Evolutionary conservation across 2,888 invertebrate species (phyloP), one percentile per base, ranked within the genome.

Genomic region (Orchesella flavescens): DNA sequence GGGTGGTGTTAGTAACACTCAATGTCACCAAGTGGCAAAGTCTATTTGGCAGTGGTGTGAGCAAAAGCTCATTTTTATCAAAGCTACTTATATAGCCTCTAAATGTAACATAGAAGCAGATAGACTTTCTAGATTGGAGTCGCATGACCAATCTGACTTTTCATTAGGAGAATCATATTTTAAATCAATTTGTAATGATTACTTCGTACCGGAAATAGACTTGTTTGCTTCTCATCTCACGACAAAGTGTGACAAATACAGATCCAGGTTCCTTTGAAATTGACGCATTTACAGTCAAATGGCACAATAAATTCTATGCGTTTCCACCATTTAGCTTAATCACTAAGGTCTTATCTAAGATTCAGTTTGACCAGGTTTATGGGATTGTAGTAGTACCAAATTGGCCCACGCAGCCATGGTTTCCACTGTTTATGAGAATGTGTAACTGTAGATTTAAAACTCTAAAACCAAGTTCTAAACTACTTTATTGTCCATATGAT

Each of bases 1-100:
- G 21, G 79, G 84, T 23, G 76, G 82, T 15, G 44, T 68, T 59
- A 13, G 46, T 24, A 53, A 7, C n/a, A 69, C 55, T 21, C 1
- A 23, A 2, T 49, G 65, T 12, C 46, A 77, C n/a, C 23, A 63
- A 69, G 34, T 82, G 1, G 46, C 82, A 0, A 66, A 53, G 17
- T 9, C 34, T 1, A 78, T 78, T 15, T 85, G 81, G 84, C 21
- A 78, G 19, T 74, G 21, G 5, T 84, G 84, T 66, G 84, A 85
- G 68, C 5, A n/a, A 13, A 63, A 69, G 17, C 13, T 17, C 23
- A 57, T 80, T 13, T 24, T 13, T 1, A 13, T 85, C 17, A 53
- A 61, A 10, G 85, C 76, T 13, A 43, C 66, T 15, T 74, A 68
- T 46, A 80, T 81, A 1, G 13, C 49, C 53, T 21, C 74, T 7